phyloP scores from a whole-genome alignment of 2,888 invertebrate genomes.

The Yponomeuta evonymella region DNA sequence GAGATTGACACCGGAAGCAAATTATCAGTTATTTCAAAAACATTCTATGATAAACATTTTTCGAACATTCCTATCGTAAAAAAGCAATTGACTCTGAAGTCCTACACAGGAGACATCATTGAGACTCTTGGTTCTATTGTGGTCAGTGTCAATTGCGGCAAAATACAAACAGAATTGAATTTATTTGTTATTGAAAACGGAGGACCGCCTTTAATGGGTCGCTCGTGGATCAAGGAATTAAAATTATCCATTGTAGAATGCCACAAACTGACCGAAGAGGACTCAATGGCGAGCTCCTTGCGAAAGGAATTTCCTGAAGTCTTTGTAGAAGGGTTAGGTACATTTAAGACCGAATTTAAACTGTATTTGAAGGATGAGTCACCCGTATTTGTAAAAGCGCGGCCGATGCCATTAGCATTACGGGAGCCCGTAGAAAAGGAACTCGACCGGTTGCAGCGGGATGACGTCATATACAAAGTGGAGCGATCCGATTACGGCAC shows the following conservation, averaged over 20 bases:
- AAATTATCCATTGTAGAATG: slow-evolving; percentile 20
- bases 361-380: too few relatives aligned
- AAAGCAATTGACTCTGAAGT: slow-evolving; percentile 17
- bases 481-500: slow-evolving; percentile 14
- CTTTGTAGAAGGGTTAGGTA: too few relatives aligned
- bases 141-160: slow-evolving; percentile 14
- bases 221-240: slow-evolving; percentile 24
- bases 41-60: slow-evolving; percentile 15
- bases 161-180: slow-evolving; percentile 14
- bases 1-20: too few relatives aligned
- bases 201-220: slow-evolving; percentile 25
- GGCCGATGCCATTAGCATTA: slow-evolving; percentile 1
- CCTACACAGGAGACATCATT: slow-evolving; percentile 22
- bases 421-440: slow-evolving; percentile 10
- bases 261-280: slow-evolving; percentile 15
- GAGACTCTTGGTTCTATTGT: slow-evolving; percentile 22
- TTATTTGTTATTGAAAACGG: slow-evolving; percentile 25
- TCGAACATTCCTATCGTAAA: slow-evolving; percentile 17
- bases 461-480: slow-evolving; percentile 10
- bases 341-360: too few relatives aligned
- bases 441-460: slow-evolving; percentile 8
- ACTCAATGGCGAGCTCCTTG: slow-evolving; percentile 11
- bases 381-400: too few relatives aligned
- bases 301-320: slow-evolving; percentile 13
- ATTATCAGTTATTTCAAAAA: too few relatives aligned